A percentile compares a stretch with the other conserved stretches of the same genome.
Evolutionary conservation across 2,888 invertebrate species (phyloP).

Genomic region (Automeris io): DNA sequence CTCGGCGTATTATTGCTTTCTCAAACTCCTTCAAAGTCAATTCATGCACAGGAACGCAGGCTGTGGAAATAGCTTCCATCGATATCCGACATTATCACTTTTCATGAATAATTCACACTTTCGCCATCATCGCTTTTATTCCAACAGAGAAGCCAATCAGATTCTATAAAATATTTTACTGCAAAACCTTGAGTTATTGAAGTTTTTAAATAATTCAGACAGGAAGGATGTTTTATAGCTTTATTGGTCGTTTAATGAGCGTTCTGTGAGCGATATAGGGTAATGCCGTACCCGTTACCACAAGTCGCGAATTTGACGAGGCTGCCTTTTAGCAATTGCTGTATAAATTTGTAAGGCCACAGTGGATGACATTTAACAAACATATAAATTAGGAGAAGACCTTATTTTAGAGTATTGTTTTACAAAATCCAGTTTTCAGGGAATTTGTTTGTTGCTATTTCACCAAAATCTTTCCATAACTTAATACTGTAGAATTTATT

Average conservation of each 20-base stretch:
- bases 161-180: not conserved
- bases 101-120: slow-evolving; percentile 48
- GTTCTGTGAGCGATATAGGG: slow-evolving; percentile 30
- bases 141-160: slow-evolving; percentile 7
- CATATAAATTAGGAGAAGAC: too few relatives aligned
- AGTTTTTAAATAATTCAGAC: slow-evolving; percentile 6
- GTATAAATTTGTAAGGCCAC: slow-evolving; percentile 38
- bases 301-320: slow-evolving; percentile 50
- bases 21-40: slow-evolving; percentile 29
- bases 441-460: too few relatives aligned
- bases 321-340: slow-evolving; percentile 44
- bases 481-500: too few relatives aligned
- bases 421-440: too few relatives aligned
- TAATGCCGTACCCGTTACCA: slow-evolving; percentile 51
- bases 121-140: slow-evolving; percentile 18
- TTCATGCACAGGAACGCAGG: slow-evolving; percentile 32
- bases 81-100: slow-evolving; percentile 39
- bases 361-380: too few relatives aligned
- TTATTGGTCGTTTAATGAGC: slow-evolving; percentile 34
- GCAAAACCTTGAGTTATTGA: not conserved
- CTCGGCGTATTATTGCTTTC: slow-evolving; percentile 24
- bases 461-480: too few relatives aligned
- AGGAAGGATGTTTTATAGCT: slow-evolving; percentile 21
- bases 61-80: slow-evolving; percentile 30
- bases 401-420: too few relatives aligned